phyloP scores from a whole-genome alignment of 2,888 invertebrate genomes.

The Ormyrus thymus region DNA sequence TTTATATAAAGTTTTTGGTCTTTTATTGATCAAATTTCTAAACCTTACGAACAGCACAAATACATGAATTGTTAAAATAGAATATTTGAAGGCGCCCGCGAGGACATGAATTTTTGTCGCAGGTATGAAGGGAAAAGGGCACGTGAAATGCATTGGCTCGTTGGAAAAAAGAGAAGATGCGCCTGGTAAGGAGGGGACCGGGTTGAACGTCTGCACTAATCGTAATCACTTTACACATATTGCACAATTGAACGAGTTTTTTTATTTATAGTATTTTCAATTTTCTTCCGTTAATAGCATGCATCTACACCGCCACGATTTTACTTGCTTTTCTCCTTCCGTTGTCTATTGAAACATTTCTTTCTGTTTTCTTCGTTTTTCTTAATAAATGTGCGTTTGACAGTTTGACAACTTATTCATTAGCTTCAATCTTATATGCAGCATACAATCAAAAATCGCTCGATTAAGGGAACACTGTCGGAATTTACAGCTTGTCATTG shows the following conservation, averaged over 20 bases:
- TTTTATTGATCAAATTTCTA: slow-evolving; percentile 57
- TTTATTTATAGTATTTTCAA: slow-evolving; percentile 41
- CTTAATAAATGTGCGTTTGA: slow-evolving; percentile 50
- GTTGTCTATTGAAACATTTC: not conserved
- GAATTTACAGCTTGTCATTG: slow-evolving; percentile 38
- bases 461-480: slow-evolving; percentile 54
- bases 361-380: slow-evolving; percentile 7
- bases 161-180: slow-evolving; percentile 38
- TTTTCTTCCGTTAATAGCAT: slow-evolving; percentile 39
- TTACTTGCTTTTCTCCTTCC: not conserved
- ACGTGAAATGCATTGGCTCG: slow-evolving; percentile 35
- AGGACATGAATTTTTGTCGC: slow-evolving; percentile 44
- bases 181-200: not conserved
- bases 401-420: slow-evolving; percentile 47
- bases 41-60: slow-evolving; percentile 56
- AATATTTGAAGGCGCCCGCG: slow-evolving; percentile 48
- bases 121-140: slow-evolving; percentile 9
- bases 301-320: slow-evolving; percentile 38
- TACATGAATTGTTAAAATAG: slow-evolving; percentile 57
- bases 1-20: slow-evolving; percentile 36
- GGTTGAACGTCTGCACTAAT: slow-evolving; percentile 46
- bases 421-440: slow-evolving; percentile 43
- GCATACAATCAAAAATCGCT: slow-evolving; percentile 53
- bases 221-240: slow-evolving; percentile 55
- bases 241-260: slow-evolving; percentile 53